Evolutionary conservation across 64 coral and sea anemone species (phyloP).

Genomic region (Orbicella faveolata): DNA sequence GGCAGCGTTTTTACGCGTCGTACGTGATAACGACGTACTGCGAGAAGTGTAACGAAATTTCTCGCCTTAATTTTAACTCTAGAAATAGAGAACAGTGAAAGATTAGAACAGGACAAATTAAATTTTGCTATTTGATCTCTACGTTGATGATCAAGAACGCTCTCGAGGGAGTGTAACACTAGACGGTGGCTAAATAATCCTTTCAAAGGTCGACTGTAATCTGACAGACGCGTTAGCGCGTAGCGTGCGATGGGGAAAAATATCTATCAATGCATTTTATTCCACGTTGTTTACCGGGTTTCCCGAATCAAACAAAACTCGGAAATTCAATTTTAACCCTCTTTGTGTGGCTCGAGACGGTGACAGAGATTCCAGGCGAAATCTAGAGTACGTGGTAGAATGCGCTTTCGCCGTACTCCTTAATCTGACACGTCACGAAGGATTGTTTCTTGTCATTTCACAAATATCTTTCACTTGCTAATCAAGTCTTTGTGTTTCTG

Average conservation of each 20-base stretch:
- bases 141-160: conserved; percentile 21
- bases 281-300: background rate
- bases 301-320: conserved; percentile 32
- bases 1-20: background rate
- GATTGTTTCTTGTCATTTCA: conserved; percentile 59
- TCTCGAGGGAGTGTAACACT: conserved; percentile 25
- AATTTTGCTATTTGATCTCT: conserved; percentile 15
- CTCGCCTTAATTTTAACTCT: background rate
- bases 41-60: background rate
- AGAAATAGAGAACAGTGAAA: background rate
- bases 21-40: background rate
- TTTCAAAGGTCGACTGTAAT: conserved; percentile 8
- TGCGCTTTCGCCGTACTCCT: conserved; percentile 46
- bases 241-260: conserved; percentile 7
- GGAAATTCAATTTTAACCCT: conserved; percentile 42
- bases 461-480: conserved; percentile 82
- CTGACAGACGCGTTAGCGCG: conserved; percentile 9
- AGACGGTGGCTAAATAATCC: conserved; percentile 24
- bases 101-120: conserved; percentile 11
- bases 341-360: background rate
- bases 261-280: background rate
- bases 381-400: conserved; percentile 58
- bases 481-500: conserved; percentile 69
- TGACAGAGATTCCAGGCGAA: background rate
- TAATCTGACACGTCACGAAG: conserved; percentile 72